These are phyloP conservation scores for Scotopteryx bipunctaria DNA, from an alignment of 2,888 invertebrate genomes.

Conservation along the genomic window DNA sequence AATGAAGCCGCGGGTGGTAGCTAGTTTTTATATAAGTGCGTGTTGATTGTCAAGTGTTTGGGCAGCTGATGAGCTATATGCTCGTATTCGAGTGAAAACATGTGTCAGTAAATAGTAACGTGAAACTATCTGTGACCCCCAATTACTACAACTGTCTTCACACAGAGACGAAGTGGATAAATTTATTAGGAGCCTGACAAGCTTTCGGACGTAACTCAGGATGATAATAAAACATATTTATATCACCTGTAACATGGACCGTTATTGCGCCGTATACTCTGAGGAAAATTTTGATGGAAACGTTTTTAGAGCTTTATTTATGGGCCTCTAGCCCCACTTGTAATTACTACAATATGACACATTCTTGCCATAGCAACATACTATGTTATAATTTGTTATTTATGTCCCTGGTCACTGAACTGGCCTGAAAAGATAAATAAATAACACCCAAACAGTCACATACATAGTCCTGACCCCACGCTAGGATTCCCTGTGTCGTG, in stretches of 20 bases:
- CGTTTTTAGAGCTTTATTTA: constrained; percentile 16
- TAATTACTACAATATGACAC: constrained; percentile 4
- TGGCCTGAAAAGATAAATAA: no score
- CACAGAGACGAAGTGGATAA: constrained; percentile 16
- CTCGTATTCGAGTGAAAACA: constrained; percentile 14
- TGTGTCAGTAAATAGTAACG: constrained; percentile 15
- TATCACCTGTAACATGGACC: constrained; percentile 21
- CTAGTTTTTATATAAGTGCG: no score
- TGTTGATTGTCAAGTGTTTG: constrained; percentile 15
- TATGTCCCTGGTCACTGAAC: no score
- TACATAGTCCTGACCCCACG: no score
- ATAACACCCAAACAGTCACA: no score
- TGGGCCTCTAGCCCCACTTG: background rate
- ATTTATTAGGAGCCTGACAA: constrained; percentile 24
- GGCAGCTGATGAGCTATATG: constrained; percentile 1
- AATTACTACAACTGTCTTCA: constrained; percentile 23
- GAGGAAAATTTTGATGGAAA: constrained; percentile 10
- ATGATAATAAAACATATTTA: constrained; percentile 26
- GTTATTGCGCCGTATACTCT: constrained; percentile 21
- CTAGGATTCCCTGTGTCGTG: no score
- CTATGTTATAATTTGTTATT: no score
- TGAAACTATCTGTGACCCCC: constrained; percentile 21
- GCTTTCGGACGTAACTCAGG: constrained; percentile 22
- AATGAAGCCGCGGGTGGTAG: no score
- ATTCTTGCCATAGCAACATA: background rate